These are phyloP conservation scores for Chiridota heheva DNA, from an alignment of 35 echinoderm and acorn worm species.

Conservation along the genomic window DNA sequence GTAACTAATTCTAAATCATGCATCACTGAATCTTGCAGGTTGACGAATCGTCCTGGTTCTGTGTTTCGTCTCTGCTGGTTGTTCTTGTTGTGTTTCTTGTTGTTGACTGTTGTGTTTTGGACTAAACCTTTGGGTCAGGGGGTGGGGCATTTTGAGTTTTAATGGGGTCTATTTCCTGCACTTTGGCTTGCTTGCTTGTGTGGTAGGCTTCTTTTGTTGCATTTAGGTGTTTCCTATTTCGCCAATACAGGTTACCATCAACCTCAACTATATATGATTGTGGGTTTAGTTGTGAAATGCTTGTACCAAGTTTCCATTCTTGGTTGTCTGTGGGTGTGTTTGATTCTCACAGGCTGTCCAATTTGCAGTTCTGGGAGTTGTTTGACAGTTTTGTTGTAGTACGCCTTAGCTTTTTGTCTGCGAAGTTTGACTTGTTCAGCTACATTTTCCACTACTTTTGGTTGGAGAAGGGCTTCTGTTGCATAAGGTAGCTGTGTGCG, in stretches of 20 bases:
- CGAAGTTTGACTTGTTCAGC: constrained; percentile 13
- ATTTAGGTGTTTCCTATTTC: constrained; percentile 51
- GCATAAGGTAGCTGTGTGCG: constrained; percentile 53
- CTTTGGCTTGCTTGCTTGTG: too few species aligned
- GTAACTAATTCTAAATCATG: too few species aligned
- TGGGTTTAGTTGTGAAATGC: constrained; percentile 35
- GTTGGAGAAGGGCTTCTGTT: constrained; percentile 48
- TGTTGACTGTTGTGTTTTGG: too few species aligned
- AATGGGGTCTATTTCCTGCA: too few species aligned
- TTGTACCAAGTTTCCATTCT: constrained; percentile 39
- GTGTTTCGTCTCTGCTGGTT: too few species aligned
- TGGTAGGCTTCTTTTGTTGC: too few species aligned
- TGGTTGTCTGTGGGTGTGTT: constrained; percentile 42
- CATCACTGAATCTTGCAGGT: too few species aligned
- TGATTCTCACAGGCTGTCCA: constrained; percentile 57
- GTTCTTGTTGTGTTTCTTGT: too few species aligned
- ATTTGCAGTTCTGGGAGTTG: constrained; percentile 52
- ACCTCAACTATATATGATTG: constrained; percentile 63
- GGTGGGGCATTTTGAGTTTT: too few species aligned
- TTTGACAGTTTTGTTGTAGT: constrained; percentile 38
- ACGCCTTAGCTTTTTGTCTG: constrained; percentile 50
- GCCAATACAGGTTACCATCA: constrained; percentile 30
- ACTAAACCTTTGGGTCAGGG: too few species aligned
- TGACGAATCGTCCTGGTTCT: too few species aligned
- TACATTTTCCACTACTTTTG: constrained; percentile 36